Evolutionary conservation across 2,888 invertebrate genomes (phyloP).

Genomic region (Periphyllus acericola): DNA sequence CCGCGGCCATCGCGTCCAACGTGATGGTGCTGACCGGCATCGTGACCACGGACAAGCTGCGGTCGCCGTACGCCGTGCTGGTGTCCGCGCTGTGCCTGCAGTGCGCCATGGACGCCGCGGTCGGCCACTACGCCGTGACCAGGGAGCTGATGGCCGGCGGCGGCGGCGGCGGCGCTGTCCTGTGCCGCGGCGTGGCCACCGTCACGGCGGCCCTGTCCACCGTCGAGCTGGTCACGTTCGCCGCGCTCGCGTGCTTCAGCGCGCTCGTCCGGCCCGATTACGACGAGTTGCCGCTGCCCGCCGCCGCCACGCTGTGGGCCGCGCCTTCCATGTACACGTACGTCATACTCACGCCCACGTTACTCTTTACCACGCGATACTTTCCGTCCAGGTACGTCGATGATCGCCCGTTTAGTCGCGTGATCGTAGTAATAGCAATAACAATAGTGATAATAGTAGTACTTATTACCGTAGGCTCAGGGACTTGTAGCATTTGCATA

Average conservation of each 20-base stretch:
- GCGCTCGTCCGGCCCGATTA: slow-evolving; percentile 38
- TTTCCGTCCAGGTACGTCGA: slow-evolving; percentile 51
- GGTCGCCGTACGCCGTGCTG: slow-evolving; percentile 56
- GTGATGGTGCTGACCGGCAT: slow-evolving; percentile 51
- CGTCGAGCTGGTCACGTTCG: slow-evolving; percentile 53
- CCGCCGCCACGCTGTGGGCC: slow-evolving; percentile 52
- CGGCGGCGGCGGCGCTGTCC: background rate
- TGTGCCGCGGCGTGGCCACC: slow-evolving; percentile 51
- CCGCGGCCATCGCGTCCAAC: slow-evolving; percentile 53
- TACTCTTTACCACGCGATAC: slow-evolving; percentile 38
- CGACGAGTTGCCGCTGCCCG: slow-evolving; percentile 30
- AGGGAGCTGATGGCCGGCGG: slow-evolving; percentile 26
- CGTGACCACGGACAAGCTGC: slow-evolving; percentile 43
- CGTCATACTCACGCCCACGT: slow-evolving; percentile 52
- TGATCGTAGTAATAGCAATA: too few relatives aligned
- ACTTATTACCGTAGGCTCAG: too few relatives aligned
- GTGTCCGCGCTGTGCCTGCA: slow-evolving; percentile 54
- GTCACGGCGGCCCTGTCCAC: slow-evolving; percentile 40
- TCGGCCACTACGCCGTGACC: slow-evolving; percentile 36
- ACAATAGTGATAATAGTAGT: too few relatives aligned
- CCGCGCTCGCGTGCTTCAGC: slow-evolving; percentile 40
- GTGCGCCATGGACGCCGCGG: slow-evolving; percentile 51
- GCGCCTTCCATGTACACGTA: slow-evolving; percentile 56
- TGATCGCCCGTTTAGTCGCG: background rate
- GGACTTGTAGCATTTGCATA: too few relatives aligned